phyloP scores from a whole-genome alignment of 92 coral and sea anemone genomes.

The Pocillopora meandrina region DNA sequence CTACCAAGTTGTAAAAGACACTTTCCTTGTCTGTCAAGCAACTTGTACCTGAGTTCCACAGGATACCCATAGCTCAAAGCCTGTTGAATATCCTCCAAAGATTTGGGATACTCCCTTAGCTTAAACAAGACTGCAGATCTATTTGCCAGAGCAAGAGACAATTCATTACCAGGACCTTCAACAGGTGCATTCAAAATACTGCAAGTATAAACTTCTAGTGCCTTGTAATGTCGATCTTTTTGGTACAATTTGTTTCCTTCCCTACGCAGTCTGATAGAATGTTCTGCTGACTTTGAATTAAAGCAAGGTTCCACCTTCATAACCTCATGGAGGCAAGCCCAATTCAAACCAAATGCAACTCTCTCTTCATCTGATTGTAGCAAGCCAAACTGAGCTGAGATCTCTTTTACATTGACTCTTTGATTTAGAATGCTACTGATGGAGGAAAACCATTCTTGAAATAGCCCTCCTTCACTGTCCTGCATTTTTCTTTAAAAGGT shows the following conservation, averaged over 20 bases:
- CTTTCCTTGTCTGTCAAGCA: slow-evolving; percentile 84
- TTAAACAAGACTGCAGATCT: slow-evolving; percentile 89
- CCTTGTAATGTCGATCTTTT: slow-evolving; percentile 54
- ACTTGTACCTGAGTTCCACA: slow-evolving; percentile 65
- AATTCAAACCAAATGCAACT: slow-evolving; percentile 64
- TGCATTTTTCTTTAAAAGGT: slow-evolving; percentile 1
- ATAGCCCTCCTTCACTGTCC: slow-evolving; percentile 11
- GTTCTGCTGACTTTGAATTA: slow-evolving; percentile 60
- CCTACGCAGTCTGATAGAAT: slow-evolving; percentile 63
- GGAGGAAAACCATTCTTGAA: slow-evolving; percentile 64
- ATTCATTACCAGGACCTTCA: slow-evolving; percentile 49
- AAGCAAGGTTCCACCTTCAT: slow-evolving; percentile 56
- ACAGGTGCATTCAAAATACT: slow-evolving; percentile 75
- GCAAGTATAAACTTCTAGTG: slow-evolving; percentile 70
- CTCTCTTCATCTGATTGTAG: slow-evolving; percentile 77
- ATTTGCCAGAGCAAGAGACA: slow-evolving; percentile 89
- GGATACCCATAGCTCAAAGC: slow-evolving; percentile 78
- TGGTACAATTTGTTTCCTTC: slow-evolving; percentile 85
- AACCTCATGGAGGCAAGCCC: slow-evolving; percentile 65
- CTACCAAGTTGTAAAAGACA: slow-evolving; percentile 58
- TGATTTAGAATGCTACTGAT: slow-evolving; percentile 65
- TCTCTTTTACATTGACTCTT: slow-evolving; percentile 50
- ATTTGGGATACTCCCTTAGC: slow-evolving; percentile 56
- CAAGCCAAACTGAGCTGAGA: slow-evolving; percentile 75
- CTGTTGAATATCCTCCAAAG: slow-evolving; percentile 73